These are phyloP conservation scores for Liopterus haemorrhoidalis DNA, from an alignment of 2,888 invertebrate species.

Conservation along the genomic window DNA sequence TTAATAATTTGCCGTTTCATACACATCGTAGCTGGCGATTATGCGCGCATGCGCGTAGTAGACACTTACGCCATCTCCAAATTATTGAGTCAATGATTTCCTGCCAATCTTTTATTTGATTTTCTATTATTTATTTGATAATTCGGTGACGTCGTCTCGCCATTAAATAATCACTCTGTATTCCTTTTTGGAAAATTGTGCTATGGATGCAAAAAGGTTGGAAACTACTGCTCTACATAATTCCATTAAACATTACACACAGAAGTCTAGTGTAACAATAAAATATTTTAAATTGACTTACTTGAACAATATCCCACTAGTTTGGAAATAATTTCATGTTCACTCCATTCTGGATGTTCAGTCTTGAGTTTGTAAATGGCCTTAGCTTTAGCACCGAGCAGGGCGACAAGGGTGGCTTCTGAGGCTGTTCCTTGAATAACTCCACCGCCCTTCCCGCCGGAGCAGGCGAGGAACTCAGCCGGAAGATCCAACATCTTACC, in stretches of 20 bases:
- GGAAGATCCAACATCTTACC: slow-evolving; percentile 89
- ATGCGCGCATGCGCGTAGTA: too few species aligned
- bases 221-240: not conserved
- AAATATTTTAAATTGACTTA: slow-evolving; percentile 45
- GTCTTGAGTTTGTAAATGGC: slow-evolving; percentile 62
- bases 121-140: too few species aligned
- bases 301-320: slow-evolving; percentile 83
- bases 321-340: slow-evolving; percentile 66
- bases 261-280: too few species aligned
- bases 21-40: too few species aligned
- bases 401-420: slow-evolving; percentile 86
- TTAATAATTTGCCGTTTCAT: too few species aligned
- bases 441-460: slow-evolving; percentile 81
- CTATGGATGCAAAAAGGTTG: too few species aligned
- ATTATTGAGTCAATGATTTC: too few species aligned
- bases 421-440: slow-evolving; percentile 92
- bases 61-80: too few species aligned
- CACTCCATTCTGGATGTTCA: slow-evolving; percentile 68
- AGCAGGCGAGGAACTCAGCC: slow-evolving; percentile 72
- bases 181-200: too few species aligned
- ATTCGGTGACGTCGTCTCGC: too few species aligned
- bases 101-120: too few species aligned
- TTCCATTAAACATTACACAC: slow-evolving; percentile 7
- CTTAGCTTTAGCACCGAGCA: slow-evolving; percentile 82
- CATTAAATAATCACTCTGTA: too few species aligned